Percentiles rank a stretch among this genome's conserved stretches.
Conservation (phyloP, 2,797 vertebrate species). For the Rhinatrema bivittatum region DNA sequence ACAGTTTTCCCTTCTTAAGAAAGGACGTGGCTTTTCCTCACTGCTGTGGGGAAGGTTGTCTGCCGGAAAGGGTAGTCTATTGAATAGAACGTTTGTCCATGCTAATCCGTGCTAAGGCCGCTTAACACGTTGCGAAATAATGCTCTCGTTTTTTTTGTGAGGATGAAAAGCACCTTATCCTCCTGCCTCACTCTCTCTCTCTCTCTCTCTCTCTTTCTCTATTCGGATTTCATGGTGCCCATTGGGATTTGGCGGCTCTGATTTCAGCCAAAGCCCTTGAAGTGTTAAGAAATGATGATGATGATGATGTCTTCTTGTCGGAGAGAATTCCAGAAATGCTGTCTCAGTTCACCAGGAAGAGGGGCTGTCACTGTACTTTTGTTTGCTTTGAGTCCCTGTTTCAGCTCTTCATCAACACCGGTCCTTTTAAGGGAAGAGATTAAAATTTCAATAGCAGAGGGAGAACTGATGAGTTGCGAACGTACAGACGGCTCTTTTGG, state of each 20-base stretch:
- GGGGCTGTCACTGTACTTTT: slow-evolving; percentile 45
- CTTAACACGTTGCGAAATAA: slow-evolving; percentile 64
- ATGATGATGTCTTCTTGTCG: slow-evolving; percentile 33
- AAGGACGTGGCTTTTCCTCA: too few species aligned
- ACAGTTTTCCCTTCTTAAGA: too few species aligned
- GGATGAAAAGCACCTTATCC: slow-evolving; percentile 56
- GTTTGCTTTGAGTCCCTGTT: slow-evolving; percentile 47
- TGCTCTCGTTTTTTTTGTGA: slow-evolving; percentile 57
- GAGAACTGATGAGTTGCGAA: slow-evolving; percentile 38
- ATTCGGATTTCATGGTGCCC: slow-evolving; percentile 54
- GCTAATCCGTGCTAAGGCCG: slow-evolving; percentile 54
- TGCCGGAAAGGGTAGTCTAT: slow-evolving; percentile 56
- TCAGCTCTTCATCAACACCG: slow-evolving; percentile 49
- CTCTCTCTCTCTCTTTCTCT: slow-evolving; percentile 43
- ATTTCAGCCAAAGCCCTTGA: slow-evolving; percentile 50
- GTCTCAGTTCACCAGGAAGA: slow-evolving; percentile 45
- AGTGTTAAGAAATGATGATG: slow-evolving; percentile 49
- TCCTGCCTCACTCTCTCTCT: slow-evolving; percentile 33
- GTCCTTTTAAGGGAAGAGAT: slow-evolving; percentile 52
- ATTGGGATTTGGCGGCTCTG: slow-evolving; percentile 39
- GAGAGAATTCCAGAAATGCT: slow-evolving; percentile 59
- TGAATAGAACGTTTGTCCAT: slow-evolving; percentile 82
- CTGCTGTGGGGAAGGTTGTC: too few species aligned
- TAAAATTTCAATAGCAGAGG: slow-evolving; percentile 49
- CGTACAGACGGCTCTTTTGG: slow-evolving; percentile 15